Evolutionary conservation across 2,797 vertebrate genomes (phyloP).

Genomic region (Alosa sapidissima): DNA sequence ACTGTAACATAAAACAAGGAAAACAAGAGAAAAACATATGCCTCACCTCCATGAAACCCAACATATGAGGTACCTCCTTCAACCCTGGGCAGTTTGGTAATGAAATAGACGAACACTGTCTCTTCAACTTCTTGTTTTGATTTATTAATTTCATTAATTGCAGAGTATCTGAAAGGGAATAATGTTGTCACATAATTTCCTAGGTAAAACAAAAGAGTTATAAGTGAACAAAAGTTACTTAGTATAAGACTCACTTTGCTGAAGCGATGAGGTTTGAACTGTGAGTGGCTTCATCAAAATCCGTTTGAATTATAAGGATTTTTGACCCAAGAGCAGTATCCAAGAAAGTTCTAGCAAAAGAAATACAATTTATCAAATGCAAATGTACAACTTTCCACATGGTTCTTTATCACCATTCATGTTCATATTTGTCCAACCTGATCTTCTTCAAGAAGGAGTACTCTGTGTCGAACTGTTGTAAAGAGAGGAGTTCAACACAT

Average conservation of each 20-base stretch:
- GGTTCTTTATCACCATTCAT: neutral
- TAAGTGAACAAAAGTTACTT: neutral
- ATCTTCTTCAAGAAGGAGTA: constrained; percentile 89
- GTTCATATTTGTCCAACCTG: constrained; percentile 65
- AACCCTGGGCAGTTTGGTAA: constrained; percentile 88
- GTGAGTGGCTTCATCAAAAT: constrained; percentile 82
- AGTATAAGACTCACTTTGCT: constrained; percentile 79
- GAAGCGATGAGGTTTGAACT: constrained; percentile 88
- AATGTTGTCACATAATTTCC: neutral
- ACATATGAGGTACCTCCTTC: constrained; percentile 84
- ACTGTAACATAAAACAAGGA: neutral
- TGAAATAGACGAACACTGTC: constrained; percentile 85
- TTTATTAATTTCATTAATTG: constrained; percentile 92
- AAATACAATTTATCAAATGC: neutral
- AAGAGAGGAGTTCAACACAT: constrained; percentile 77
- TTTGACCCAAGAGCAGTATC: constrained; percentile 63
- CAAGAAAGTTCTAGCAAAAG: constrained; percentile 76
- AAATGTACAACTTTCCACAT: neutral
- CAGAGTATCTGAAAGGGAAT: constrained; percentile 77
- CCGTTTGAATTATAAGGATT: constrained; percentile 90
- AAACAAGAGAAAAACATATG: neutral
- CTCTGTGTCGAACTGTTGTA: constrained; percentile 95
- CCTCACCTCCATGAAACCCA: constrained; percentile 90
- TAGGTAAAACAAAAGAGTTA: neutral
- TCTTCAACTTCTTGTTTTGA: constrained; percentile 55